Base-by-base conservation (phyloP, 2,797 vertebrate species). In the Benthosema pterotum region DNA sequence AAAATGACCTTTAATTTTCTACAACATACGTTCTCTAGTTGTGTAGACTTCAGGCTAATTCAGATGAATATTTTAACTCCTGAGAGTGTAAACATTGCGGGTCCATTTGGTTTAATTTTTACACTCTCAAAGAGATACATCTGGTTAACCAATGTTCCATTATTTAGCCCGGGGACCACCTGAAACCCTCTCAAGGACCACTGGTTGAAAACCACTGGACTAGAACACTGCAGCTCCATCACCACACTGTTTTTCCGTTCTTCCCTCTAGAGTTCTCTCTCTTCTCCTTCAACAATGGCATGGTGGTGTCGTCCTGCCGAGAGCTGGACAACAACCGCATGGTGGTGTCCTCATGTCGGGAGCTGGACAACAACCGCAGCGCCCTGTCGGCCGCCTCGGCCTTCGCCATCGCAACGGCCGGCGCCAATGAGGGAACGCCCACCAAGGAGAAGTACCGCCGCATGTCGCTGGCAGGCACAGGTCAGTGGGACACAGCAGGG, bases 361-460 rank as follows among this genome's bases (percentile, higher is more conserved):
- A 91, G 74, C 73, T 91, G 69, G 89, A 99, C 83, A 91, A 83
- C 71, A 93, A 89, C 83, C 96, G 95, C 85, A 97, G 94, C 0
- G 93, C 95, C 61, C 93, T 99, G 6, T 98, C 96, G 0, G 96
- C 97, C 0, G 93, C 96, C 53, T 99, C 97, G 0, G 97, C 97
- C 53, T 98, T 99, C 2, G 97, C 97, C 60, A 99, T 99, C 1
- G 97, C 97, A 42, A 99, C 97, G 0, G 97, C 96, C 0, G 97
- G 96, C 0, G 97, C 96, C 88, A 98, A 97, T 0, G 96, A 99
- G 78, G 95, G 96, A n/a, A 94, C 96, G 1, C 95, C 97, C 0
- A 95, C 94, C 89, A 98, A 98, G 89, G 97, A 99, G 88, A 97
- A 96, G 71, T 97, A 96, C 86, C 91, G 97, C 4, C 93, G 97